These are phyloP conservation scores for Rhipidura dahli DNA, from an alignment of 2,113 vertebrate species.

Conservation along the genomic window DNA sequence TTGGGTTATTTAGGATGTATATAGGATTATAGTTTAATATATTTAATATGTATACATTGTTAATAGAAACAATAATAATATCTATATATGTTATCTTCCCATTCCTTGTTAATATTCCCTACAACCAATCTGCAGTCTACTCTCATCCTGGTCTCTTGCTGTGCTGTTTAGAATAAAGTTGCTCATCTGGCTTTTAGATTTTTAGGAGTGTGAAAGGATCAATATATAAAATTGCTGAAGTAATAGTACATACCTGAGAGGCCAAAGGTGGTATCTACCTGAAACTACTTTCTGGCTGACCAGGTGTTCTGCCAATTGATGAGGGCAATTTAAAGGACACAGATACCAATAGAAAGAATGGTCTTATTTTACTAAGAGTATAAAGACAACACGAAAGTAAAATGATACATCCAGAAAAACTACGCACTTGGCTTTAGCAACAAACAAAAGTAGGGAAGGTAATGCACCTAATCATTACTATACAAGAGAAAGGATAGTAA, in stretches of 20 bases:
- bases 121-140: background rate
- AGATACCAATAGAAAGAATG: background rate
- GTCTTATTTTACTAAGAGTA: background rate
- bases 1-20: background rate
- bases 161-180: background rate
- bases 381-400: background rate
- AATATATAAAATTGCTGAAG: background rate
- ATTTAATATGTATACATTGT: background rate
- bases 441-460: background rate
- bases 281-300: background rate
- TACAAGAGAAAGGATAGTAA: background rate
- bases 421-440: background rate
- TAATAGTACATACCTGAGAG: background rate
- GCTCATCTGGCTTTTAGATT: background rate
- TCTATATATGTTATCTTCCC: background rate
- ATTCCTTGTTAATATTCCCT: background rate
- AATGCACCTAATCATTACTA: background rate
- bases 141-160: rapidly evolving
- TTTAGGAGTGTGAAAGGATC: background rate
- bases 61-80: background rate
- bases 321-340: background rate
- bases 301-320: background rate
- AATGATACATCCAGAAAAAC: background rate
- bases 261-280: background rate
- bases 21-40: background rate